Conservation (phyloP, 2,888 invertebrate species). For the Geophilus truncorum region DNA sequence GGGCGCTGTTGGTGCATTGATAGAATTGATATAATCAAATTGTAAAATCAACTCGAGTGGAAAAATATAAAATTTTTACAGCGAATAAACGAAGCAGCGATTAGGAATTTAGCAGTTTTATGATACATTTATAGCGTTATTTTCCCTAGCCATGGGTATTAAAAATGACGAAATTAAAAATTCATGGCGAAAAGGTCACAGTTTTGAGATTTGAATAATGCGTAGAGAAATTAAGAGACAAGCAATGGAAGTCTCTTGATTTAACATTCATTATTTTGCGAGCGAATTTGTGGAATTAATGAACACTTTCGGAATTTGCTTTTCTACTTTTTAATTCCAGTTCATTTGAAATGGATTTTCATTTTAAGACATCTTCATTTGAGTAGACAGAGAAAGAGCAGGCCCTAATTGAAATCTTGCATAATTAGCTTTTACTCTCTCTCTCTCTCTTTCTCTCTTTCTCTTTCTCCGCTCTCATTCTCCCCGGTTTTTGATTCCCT, state of each 20-base stretch:
- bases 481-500: not conserved
- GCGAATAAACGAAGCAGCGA: too few species aligned
- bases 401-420: slow-evolving; percentile 1
- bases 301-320: slow-evolving; percentile 16
- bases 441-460: too few species aligned
- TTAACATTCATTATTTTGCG: slow-evolving; percentile 11
- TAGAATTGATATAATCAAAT: too few species aligned
- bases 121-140: not conserved
- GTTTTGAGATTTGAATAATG: not conserved
- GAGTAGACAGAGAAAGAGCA: slow-evolving; percentile 2
- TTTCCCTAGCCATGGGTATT: too few species aligned
- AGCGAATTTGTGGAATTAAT: slow-evolving; percentile 7
- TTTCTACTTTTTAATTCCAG: slow-evolving; percentile 18
- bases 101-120: not conserved
- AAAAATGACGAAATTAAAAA: slow-evolving; percentile 1
- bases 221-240: not conserved
- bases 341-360: slow-evolving; percentile 18
- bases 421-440: slow-evolving; percentile 6
- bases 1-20: too few species aligned
- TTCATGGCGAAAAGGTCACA: not conserved
- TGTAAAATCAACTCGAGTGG: too few species aligned
- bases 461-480: not conserved
- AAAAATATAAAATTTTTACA: too few species aligned
- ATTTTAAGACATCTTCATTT: slow-evolving; percentile 3
- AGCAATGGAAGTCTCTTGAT: not conserved